phyloP scores from a whole-genome alignment of 2,113 vertebrate species.

The Acanthochromis polyacanthus region DNA sequence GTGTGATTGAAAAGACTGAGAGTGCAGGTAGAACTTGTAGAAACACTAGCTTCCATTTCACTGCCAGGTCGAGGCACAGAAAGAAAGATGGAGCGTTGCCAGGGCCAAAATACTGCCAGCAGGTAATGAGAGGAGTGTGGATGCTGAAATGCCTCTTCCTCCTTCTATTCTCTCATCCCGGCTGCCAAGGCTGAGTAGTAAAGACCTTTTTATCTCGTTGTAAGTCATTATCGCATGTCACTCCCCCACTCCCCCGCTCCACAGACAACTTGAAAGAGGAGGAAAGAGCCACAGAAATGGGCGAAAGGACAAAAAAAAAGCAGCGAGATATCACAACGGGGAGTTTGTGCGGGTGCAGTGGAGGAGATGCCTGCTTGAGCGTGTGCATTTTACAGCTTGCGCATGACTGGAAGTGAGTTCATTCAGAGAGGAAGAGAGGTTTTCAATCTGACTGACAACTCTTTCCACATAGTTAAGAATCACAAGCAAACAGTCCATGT shows the following conservation, averaged over 20 bases:
- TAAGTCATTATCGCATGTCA: conserved; percentile 60
- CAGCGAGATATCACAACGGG: conserved; percentile 21
- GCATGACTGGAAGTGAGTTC: conserved; percentile 49
- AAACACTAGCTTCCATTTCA: conserved; percentile 21
- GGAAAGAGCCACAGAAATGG: conserved; percentile 9
- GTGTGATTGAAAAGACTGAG: conserved; percentile 12
- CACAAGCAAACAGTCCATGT: conserved; percentile 48
- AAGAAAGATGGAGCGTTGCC: conserved; percentile 35
- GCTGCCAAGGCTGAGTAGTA: conserved; percentile 44
- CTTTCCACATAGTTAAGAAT: conserved; percentile 62
- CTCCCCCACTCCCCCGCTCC: conserved; percentile 22
- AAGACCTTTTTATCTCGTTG: conserved; percentile 63
- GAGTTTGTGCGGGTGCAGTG: conserved; percentile 6
- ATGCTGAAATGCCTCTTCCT: conserved; percentile 39
- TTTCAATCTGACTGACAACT: conserved; percentile 62
- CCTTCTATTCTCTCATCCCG: conserved; percentile 23
- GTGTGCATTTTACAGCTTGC: conserved; percentile 54
- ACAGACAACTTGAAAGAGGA: conserved; percentile 4
- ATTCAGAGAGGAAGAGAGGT: conserved; percentile 48
- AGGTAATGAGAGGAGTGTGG: conserved; percentile 53
- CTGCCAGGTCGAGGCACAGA: conserved; percentile 17
- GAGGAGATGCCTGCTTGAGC: conserved; percentile 31
- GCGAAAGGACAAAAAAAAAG: not conserved
- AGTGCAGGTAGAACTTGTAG: conserved; percentile 24
- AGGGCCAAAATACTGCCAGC: conserved; percentile 51